phyloP scores from a whole-genome alignment of 2,888 invertebrate species.

The Cheilosia urbana region DNA sequence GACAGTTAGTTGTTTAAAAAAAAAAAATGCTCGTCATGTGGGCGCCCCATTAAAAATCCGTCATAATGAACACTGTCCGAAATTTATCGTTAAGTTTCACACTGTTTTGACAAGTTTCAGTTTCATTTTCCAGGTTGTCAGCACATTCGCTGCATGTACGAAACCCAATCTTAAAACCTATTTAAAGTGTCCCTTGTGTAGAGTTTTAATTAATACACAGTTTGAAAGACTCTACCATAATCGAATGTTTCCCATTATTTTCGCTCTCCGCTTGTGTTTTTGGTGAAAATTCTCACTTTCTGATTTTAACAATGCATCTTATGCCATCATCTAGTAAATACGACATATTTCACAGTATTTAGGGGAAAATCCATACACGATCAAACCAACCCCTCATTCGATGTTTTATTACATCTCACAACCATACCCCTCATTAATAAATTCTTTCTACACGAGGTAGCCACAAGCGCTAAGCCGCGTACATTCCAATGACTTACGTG shows the following conservation, averaged over 20 bases:
- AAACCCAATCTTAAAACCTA: conserved; percentile 2
- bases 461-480: conserved; percentile 40
- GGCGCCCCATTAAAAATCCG: neutral
- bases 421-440: conserved; percentile 35
- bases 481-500: neutral
- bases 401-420: conserved; percentile 50
- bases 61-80: neutral
- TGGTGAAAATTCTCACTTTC: too few species aligned
- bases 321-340: neutral
- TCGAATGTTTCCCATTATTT: neutral
- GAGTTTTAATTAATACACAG: conserved; percentile 15
- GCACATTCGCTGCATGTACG: conserved; percentile 3
- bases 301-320: neutral
- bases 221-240: conserved; percentile 20
- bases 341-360: neutral
- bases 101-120: conserved; percentile 18
- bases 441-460: conserved; percentile 49
- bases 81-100: neutral
- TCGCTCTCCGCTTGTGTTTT: neutral
- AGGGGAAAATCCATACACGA: conserved; percentile 34
- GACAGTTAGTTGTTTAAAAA: too few species aligned
- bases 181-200: neutral
- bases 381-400: conserved; percentile 17
- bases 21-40: too few species aligned
- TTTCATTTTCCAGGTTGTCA: conserved; percentile 24